phyloP scores from a whole-genome alignment of 2,888 invertebrate genomes.

The Panzeria rudis region DNA sequence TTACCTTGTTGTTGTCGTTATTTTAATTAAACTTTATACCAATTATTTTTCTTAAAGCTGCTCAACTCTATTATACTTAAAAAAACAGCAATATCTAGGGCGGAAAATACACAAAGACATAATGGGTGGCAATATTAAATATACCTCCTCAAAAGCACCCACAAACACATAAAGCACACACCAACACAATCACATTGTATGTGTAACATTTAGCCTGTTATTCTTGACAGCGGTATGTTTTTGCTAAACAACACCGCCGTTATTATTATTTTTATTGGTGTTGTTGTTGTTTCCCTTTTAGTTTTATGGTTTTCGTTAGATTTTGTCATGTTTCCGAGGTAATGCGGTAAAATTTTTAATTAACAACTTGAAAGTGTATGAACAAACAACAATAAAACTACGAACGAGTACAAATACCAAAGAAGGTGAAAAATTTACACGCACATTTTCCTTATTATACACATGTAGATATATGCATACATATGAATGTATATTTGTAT shows the following conservation, averaged over 20 bases:
- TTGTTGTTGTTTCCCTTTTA: slow-evolving; percentile 3
- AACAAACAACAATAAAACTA: slow-evolving; percentile 12
- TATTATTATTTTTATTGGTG: slow-evolving; percentile 32
- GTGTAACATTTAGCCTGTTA: slow-evolving; percentile 5
- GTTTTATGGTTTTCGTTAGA: slow-evolving; percentile 27
- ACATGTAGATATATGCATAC: no score
- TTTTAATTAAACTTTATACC: slow-evolving; percentile 49
- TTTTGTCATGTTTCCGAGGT: slow-evolving; percentile 65
- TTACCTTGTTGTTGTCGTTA: background rate
- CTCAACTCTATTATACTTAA: slow-evolving; percentile 1
- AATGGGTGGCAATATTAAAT: slow-evolving; percentile 16
- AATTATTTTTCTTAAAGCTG: slow-evolving; percentile 17
- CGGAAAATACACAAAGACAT: slow-evolving; percentile 28
- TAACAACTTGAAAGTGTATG: slow-evolving; percentile 54
- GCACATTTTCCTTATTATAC: slow-evolving; percentile 43
- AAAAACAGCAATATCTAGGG: slow-evolving; percentile 9
- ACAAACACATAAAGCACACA: background rate
- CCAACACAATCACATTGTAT: no score
- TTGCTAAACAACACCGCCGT: slow-evolving; percentile 4
- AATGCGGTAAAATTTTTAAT: slow-evolving; percentile 70
- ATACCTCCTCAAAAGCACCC: slow-evolving; percentile 8
- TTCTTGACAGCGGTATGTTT: slow-evolving; percentile 30
- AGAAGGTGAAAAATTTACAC: slow-evolving; percentile 21
- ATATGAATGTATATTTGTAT: no score
- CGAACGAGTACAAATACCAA: slow-evolving; percentile 7